Base-by-base conservation (phyloP, 2,888 invertebrate genomes). In the Ectemnius continuus region DNA sequence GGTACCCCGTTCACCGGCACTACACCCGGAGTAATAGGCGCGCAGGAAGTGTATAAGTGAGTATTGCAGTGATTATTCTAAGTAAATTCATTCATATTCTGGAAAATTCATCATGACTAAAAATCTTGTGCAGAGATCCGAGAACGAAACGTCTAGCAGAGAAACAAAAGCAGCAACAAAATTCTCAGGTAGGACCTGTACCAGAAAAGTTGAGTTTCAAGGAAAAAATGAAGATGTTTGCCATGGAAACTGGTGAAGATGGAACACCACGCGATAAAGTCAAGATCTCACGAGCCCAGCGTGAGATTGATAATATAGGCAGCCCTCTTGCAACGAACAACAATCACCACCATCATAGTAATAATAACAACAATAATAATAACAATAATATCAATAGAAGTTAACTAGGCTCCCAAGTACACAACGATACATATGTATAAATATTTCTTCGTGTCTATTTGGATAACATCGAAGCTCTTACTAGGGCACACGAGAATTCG, bases 151-250 rank as follows among this genome's bases (percentile, higher is more conserved):
- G 97, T n/a, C 92, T 98, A 82, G 97, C 97, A 2, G 96, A 97
- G 91, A 94, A 95, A 86, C 94, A 95, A 84, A 90, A 90, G 46
- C 92, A 91, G 6, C 94, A 94, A 77, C 93, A 94, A 81, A 94
- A 94, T 84, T 93, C 92, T 74, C 92, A 92, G 83, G 91, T 93
- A 80, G 94, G 95, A 68, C 94, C 94, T 70, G 94, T 96, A 77
- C 97, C 97, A 2, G 98, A 99, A 90, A 97, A 98, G 87, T 93
- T 99, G 76, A 97, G 97, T 71, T 99, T 99, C 92, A 96, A 98
- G 91, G 99, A 99, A 91, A 99, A 99, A 92, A 99, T 99, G 98
- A 98, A 98, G 92, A 97, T 99, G 97, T 99, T 99, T 92, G 99
- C 99, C 58, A 94, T 97, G 92, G 98, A 99, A 92, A 96, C 98